Base-by-base conservation (phyloP, 2,888 invertebrate genomes). In the Hydropsyche betteni region DNA sequence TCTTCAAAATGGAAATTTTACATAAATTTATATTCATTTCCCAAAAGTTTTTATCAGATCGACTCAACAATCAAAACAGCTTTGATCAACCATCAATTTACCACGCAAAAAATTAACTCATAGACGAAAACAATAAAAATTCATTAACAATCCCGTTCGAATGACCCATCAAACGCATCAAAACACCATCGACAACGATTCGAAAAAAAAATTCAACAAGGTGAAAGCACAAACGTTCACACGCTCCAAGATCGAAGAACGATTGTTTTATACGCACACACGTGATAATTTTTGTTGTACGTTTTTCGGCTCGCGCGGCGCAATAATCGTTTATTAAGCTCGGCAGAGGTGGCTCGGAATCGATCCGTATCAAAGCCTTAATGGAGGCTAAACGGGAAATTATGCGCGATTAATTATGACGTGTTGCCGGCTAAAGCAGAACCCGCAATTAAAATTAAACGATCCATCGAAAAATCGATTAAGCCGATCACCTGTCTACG, bases 381-480 rank as follows among this genome's bases (percentile, higher is more conserved):
- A 78, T 78, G 75, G 76, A 70, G 74, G 68, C 76, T 78, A 78
- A 78, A 78, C 75, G 76, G 76, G 75, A 73, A 74, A 78, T 76
- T 78, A 78, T 77, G 75, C 76, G 75, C 69, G 78, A 76, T 78
- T 78, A 78, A 78, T 78, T 78, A 76, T 72, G 72, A 72, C 75
- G 78, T 73, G 61, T 74, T 69, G 69, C 74, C 55, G 33, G 51
- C 76, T 68, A 68, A 52, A 55, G 53, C 72, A 64, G 36, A 78
- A 76, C 78, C 78, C 61, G 74, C 75, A 78, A 78, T 78, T 78
- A 78, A 78, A 78, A 78, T 75, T 75, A 75, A 78, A 75, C 78
- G 78, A 78, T 78, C 76, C 74, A 76, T 78, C 78, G 73, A 68
- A 78, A 78, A 78, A 78, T 78, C 78, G 78, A 78, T 78, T 78